Conservation (phyloP, 2,888 invertebrate species). For the Strigamia maritima region DNA sequence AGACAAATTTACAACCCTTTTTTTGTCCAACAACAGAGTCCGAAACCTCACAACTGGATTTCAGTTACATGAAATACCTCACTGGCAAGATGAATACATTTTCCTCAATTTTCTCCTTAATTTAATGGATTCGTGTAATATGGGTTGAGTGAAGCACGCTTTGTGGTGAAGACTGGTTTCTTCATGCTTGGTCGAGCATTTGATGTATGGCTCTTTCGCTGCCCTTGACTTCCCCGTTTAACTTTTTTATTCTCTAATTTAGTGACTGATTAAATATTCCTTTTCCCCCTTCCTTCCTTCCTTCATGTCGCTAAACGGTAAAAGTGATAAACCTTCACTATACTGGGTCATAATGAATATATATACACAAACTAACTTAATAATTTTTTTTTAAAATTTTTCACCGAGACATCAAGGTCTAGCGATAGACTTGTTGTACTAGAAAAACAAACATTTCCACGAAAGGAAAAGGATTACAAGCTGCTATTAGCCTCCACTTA, state of each 20-base stretch:
- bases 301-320: not conserved
- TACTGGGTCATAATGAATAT: not conserved
- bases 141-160: conserved; percentile 17
- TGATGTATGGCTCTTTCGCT: not conserved
- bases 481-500: not conserved
- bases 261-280: not conserved
- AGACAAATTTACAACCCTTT: not conserved
- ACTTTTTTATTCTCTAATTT: not conserved
- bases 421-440: not conserved
- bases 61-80: not conserved
- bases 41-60: not conserved
- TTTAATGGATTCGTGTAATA: conserved; percentile 23
- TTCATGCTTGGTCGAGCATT: not conserved
- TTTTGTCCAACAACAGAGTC: not conserved
- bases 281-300: not conserved
- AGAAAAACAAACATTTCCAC: not conserved
- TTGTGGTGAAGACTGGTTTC: conserved; percentile 20
- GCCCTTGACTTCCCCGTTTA: not conserved
- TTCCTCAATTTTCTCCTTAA: conserved; percentile 1
- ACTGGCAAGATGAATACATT: not conserved
- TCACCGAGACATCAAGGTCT: conserved; percentile 13
- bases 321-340: not conserved
- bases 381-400: not conserved
- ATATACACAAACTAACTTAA: not conserved
- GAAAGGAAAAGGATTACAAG: not conserved